These are phyloP conservation scores for Synergus umbraculus DNA, from an alignment of 2,888 invertebrate genomes.

Conservation along the genomic window DNA sequence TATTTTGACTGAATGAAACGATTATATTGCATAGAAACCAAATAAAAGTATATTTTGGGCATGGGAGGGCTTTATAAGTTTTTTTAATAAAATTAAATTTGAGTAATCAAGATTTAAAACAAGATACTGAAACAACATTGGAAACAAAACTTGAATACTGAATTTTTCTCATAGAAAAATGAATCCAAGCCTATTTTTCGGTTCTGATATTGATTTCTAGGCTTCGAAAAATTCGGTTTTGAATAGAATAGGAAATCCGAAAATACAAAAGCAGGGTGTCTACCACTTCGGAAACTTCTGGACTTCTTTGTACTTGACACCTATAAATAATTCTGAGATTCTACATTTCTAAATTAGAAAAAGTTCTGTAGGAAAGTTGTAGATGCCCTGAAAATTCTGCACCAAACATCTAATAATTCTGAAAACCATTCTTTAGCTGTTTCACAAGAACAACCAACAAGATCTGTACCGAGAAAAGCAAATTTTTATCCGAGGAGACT, in stretches of 20 bases:
- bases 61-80: not conserved
- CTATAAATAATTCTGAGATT: not conserved
- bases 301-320: not conserved
- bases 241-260: not conserved
- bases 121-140: not conserved
- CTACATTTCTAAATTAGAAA: not conserved
- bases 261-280: not conserved
- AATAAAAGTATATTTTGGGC: not conserved
- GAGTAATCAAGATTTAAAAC: not conserved
- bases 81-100: not conserved
- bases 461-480: constrained; percentile 47
- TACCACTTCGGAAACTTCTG: not conserved
- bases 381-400: not conserved
- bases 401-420: constrained; percentile 4
- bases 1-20: not conserved
- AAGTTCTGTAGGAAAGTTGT: not conserved
- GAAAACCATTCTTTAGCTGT: constrained; percentile 18
- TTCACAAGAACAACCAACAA: constrained; percentile 21
- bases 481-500: constrained; percentile 55
- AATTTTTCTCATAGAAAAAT: not conserved
- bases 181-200: not conserved
- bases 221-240: constrained; percentile 23
- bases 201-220: not conserved
- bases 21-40: not conserved
- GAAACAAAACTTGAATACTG: not conserved